Evolutionary conservation across 1,140 invertebrate species (phyloP).

Genomic region (Penaeus japonicus): DNA sequence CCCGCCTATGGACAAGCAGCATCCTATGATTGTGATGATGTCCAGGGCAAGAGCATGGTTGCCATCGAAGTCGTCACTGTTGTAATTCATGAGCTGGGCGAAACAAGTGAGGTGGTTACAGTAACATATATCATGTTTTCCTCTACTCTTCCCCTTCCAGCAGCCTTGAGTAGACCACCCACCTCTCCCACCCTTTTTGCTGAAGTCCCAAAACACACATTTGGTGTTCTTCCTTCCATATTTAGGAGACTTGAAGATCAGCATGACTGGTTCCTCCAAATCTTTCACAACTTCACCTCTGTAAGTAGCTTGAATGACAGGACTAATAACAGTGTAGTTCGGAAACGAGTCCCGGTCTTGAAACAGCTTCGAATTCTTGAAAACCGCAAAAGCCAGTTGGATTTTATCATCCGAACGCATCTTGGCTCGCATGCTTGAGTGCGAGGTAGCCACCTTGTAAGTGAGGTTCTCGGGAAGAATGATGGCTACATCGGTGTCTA

Average conservation of each 20-base stretch:
- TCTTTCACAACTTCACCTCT: constrained; percentile 1
- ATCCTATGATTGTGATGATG: constrained; percentile 60
- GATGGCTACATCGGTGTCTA: constrained; percentile 21
- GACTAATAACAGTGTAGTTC: constrained; percentile 30
- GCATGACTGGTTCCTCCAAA: constrained; percentile 18
- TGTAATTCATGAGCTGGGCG: constrained; percentile 59
- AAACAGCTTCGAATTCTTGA: constrained; percentile 38
- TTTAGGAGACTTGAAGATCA: constrained; percentile 23
- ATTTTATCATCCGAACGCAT: not conserved
- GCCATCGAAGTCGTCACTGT: constrained; percentile 26
- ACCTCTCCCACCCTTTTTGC: constrained; percentile 46
- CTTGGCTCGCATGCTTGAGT: not conserved
- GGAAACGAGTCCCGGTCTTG: not conserved
- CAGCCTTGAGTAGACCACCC: constrained; percentile 59
- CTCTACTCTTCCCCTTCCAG: constrained; percentile 28
- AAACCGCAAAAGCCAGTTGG: constrained; percentile 42
- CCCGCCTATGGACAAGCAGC: constrained; percentile 59
- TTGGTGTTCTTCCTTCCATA: constrained; percentile 35
- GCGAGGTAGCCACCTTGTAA: not conserved
- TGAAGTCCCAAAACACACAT: constrained; percentile 60
- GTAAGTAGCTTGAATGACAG: constrained; percentile 49
- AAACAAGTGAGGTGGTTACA: constrained; percentile 60
- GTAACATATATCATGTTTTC: constrained; percentile 47
- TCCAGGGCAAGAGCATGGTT: constrained; percentile 51
- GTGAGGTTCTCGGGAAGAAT: constrained; percentile 49